Evolutionary conservation across 30 jellyfish, hydroid and myxozoan genomes (phyloP), one percentile per base, ranked within the genome.

Genomic region (Phacellophora camtschatica): DNA sequence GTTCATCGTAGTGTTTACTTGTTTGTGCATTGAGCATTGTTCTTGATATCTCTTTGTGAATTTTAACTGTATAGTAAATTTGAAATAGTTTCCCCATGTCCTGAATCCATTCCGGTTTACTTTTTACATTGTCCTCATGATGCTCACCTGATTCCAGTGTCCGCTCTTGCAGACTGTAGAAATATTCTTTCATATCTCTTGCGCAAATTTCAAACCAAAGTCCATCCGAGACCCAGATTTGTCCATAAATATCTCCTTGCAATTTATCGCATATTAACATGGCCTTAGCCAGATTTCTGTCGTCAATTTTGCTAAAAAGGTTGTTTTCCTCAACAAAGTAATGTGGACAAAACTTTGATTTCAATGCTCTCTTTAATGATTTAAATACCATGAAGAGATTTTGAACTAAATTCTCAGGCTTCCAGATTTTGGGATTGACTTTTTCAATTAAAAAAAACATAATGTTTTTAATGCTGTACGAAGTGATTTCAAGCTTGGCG

Each of bases 161-260:
- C 5, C 31, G 13, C 34, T 45, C 30, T 20, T 49, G 57, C 13
- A 71, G 43, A 15, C 59, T 25, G 55, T 71, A 43, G 73, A 18
- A 71, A 31, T 71, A 71, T 3, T 22, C 31, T 1, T 35, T 20
- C 85, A 71, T 71, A 1, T 19, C 78, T 8, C 71, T 16, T 3
- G 59, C 35, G 15, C 69, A 32, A 2, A 77, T 57, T 28, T 77
- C 82, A 36, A 28, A 77, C 89, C 89, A 77, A 36, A 77, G 50
- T 7, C 89, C 89, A 77, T 77, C 89, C 1, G 89, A 55, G 20
- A 77, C 20, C 80, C 71, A 77, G 12, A 77, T 58, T 13, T 25
- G 36, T 29, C 55, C 56, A 59, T 57, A 57, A 16, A 62, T 19
- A 43, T 77, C 75, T 33, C 30, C 20, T 51, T 57, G 29, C 13